A percentile compares a stretch with the other conserved stretches of the same genome.
These are phyloP conservation scores for Falco novaeseelandiae DNA, from an alignment of 2,797 vertebrate genomes.

Conservation along the genomic window DNA sequence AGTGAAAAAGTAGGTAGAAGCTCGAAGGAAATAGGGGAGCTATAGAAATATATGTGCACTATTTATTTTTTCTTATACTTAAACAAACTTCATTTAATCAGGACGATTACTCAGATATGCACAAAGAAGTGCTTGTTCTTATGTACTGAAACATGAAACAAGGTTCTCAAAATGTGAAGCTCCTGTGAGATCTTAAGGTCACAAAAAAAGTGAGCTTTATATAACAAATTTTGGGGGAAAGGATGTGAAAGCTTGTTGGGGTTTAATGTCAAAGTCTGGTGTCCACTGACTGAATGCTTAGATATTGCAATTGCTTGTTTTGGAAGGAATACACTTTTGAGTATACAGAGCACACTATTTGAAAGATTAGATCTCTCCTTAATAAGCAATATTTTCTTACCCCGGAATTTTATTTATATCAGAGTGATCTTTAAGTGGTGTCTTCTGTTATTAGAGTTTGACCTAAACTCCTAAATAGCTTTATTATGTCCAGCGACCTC, in stretches of 20 bases:
- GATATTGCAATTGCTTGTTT: slow-evolving; percentile 74
- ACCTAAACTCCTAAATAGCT: slow-evolving; percentile 71
- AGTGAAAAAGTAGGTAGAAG: background rate
- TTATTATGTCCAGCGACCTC: slow-evolving; percentile 73
- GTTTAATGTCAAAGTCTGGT: slow-evolving; percentile 69
- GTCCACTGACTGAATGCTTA: slow-evolving; percentile 49
- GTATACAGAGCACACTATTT: slow-evolving; percentile 40
- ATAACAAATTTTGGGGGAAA: slow-evolving; percentile 4
- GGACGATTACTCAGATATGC: background rate
- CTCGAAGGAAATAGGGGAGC: background rate
- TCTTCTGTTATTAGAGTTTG: slow-evolving; percentile 57
- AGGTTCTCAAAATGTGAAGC: background rate
- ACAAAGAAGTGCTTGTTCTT: background rate
- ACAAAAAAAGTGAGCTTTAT: background rate
- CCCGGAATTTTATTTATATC: slow-evolving; percentile 50
- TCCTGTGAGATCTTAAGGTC: background rate
- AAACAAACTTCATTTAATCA: background rate
- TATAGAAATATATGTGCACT: background rate
- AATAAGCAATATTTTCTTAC: slow-evolving; percentile 61
- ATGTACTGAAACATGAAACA: background rate
- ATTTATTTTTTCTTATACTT: background rate
- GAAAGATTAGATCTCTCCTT: slow-evolving; percentile 56
- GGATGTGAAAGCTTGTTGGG: slow-evolving; percentile 10
- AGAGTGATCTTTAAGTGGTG: slow-evolving; percentile 61
- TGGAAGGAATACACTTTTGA: slow-evolving; percentile 60